A percentile compares a stretch with the other conserved stretches of the same genome.
Evolutionary conservation across 2,797 vertebrate species (phyloP).

Genomic region (Nasua narica): DNA sequence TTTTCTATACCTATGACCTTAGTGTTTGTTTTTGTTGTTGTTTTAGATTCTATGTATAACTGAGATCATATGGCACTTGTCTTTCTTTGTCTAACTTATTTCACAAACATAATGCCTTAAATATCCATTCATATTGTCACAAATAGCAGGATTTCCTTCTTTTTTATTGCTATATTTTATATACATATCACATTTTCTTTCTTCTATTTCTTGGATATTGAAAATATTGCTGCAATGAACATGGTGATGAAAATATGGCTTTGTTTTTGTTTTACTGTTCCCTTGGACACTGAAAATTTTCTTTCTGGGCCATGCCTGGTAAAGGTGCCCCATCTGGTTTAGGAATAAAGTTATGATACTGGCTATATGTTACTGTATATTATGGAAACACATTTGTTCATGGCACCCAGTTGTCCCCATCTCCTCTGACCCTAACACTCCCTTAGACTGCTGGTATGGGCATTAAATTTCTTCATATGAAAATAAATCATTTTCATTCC

Average conservation of each 20-base stretch:
- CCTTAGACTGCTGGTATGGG: not conserved
- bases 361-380: not conserved
- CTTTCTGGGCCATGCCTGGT: not conserved
- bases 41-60: not conserved
- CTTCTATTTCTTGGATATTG: too few species aligned
- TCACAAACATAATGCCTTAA: too few species aligned
- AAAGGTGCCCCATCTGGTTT: not conserved
- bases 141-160: too few species aligned
- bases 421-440: not conserved
- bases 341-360: not conserved
- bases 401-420: not conserved
- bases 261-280: not conserved
- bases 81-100: too few species aligned
- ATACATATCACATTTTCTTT: too few species aligned
- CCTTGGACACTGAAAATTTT: not conserved
- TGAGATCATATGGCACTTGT: too few species aligned
- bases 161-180: too few species aligned
- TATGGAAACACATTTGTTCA: not conserved
- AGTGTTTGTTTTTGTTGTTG: not conserved
- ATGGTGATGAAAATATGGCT: not conserved
- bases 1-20: not conserved
- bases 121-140: too few species aligned
- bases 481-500: not conserved
- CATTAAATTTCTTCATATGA: not conserved
- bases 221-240: not conserved